These are phyloP conservation scores for Itoplectis maculator DNA, from an alignment of 2,888 invertebrate species.

Conservation along the genomic window DNA sequence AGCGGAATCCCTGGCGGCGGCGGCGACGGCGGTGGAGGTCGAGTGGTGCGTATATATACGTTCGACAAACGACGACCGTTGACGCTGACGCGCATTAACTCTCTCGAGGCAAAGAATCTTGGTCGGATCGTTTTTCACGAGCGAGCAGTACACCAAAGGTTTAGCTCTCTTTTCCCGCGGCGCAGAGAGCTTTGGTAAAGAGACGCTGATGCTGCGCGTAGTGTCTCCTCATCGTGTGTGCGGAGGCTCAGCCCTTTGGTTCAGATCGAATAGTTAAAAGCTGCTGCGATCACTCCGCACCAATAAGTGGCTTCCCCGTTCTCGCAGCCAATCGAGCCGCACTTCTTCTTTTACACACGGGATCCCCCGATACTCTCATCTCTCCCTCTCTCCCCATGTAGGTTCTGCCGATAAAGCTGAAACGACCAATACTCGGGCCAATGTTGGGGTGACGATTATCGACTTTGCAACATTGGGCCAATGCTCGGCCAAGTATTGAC, in stretches of 20 bases:
- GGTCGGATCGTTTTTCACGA: conserved; percentile 39
- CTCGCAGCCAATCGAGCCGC: conserved; percentile 13
- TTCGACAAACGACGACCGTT: conserved; percentile 31
- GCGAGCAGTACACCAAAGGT: conserved; percentile 10
- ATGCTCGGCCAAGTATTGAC: no score
- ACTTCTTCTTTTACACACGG: conserved; percentile 18
- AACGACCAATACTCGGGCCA: no score
- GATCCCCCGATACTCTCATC: not conserved
- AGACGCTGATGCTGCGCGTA: conserved; percentile 16
- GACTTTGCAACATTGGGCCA: no score
- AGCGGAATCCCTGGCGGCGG: conserved; percentile 7
- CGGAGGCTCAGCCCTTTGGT: conserved; percentile 13
- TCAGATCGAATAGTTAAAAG: conserved; percentile 37
- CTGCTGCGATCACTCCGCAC: conserved; percentile 21
- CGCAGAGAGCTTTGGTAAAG: conserved; percentile 44
- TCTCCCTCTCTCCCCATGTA: no score
- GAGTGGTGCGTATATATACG: conserved; percentile 45
- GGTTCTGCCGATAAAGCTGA: no score
- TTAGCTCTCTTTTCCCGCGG: no score
- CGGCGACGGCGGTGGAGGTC: conserved; percentile 37
- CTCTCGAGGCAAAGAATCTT: conserved; percentile 45
- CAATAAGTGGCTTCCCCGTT: conserved; percentile 38
- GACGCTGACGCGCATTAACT: conserved; percentile 44
- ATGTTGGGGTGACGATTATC: no score
- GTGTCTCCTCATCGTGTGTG: conserved; percentile 5